Conservation (phyloP, 2,113 vertebrate genomes). For the Lampris incognitus region DNA sequence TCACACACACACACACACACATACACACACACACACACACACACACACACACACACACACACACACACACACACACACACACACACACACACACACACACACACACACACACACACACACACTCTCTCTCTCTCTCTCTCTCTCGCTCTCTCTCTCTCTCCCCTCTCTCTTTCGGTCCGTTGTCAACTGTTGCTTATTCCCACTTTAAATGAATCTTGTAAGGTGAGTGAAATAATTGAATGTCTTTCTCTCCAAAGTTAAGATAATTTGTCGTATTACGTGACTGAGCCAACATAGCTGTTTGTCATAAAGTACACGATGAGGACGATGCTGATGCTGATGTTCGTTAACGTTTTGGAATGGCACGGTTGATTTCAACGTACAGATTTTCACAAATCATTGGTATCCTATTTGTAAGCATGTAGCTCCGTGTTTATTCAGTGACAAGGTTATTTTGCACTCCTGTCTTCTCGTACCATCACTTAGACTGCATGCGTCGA, state of each 20-base stretch:
- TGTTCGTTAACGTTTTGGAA: not conserved
- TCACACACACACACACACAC: not conserved
- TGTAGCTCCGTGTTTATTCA: too few species aligned
- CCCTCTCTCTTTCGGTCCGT: slow-evolving; percentile 61
- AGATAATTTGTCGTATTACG: not conserved
- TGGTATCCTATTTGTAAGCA: too few species aligned
- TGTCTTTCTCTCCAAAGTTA: not conserved
- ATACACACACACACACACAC: too few species aligned
- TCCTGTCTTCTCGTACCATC: slow-evolving; percentile 1
- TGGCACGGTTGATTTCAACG: not conserved
- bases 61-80: not conserved
- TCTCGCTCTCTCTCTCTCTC: slow-evolving; percentile 15
- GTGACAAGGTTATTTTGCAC: not conserved
- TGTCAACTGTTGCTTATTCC: slow-evolving; percentile 76
- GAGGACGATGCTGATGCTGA: slow-evolving; percentile 7
- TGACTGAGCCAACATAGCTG: not conserved
- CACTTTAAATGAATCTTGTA: slow-evolving; percentile 85
- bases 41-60: too few species aligned
- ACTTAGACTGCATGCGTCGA: not conserved
- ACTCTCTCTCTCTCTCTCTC: too few species aligned
- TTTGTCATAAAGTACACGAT: not conserved
- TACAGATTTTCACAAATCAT: not conserved
- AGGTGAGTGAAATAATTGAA: slow-evolving; percentile 68
- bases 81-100: too few species aligned
- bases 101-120: too few species aligned